A percentile compares a stretch with the other conserved stretches of the same genome.
Conservation (phyloP, 2,797 vertebrate genomes). For the Epinephelus malabaricus region DNA sequence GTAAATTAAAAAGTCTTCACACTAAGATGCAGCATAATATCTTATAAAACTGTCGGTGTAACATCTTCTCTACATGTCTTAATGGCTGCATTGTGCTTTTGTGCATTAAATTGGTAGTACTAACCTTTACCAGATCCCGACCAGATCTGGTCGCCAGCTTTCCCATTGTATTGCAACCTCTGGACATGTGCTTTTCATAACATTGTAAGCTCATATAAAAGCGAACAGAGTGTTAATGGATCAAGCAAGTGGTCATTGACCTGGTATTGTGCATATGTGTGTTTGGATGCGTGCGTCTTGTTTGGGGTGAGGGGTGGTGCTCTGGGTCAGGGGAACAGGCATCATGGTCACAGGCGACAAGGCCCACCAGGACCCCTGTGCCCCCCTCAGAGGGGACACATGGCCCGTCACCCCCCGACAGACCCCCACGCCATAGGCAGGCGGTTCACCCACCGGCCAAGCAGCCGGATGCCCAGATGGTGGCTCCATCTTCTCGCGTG, state of each 20-base stretch:
- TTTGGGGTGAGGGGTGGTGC: slow-evolving; percentile 70
- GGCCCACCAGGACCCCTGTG: slow-evolving; percentile 69
- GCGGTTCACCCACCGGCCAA: slow-evolving; percentile 62
- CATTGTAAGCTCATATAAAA: slow-evolving; percentile 59
- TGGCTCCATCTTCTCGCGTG: slow-evolving; percentile 28
- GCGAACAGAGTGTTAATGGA: slow-evolving; percentile 64
- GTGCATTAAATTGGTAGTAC: neutral
- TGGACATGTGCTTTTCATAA: slow-evolving; percentile 58
- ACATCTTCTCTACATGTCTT: neutral
- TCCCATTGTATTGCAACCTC: slow-evolving; percentile 46
- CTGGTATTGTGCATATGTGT: slow-evolving; percentile 64
- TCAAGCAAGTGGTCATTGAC: slow-evolving; percentile 68
- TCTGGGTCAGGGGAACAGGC: slow-evolving; percentile 75
- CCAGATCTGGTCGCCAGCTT: slow-evolving; percentile 33
- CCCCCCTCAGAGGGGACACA: slow-evolving; percentile 75
- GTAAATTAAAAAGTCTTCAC: neutral
- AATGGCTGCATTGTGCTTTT: neutral
- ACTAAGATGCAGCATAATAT: neutral
- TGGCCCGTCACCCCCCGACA: slow-evolving; percentile 67
- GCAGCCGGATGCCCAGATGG: slow-evolving; percentile 81
- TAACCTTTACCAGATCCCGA: slow-evolving; percentile 20
- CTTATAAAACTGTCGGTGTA: neutral
- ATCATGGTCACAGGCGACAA: slow-evolving; percentile 78
- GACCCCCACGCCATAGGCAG: slow-evolving; percentile 67
- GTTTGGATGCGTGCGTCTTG: slow-evolving; percentile 60